Evolutionary conservation across 2,888 invertebrate genomes (phyloP).

Genomic region (Reticulitermes lucifugus): DNA sequence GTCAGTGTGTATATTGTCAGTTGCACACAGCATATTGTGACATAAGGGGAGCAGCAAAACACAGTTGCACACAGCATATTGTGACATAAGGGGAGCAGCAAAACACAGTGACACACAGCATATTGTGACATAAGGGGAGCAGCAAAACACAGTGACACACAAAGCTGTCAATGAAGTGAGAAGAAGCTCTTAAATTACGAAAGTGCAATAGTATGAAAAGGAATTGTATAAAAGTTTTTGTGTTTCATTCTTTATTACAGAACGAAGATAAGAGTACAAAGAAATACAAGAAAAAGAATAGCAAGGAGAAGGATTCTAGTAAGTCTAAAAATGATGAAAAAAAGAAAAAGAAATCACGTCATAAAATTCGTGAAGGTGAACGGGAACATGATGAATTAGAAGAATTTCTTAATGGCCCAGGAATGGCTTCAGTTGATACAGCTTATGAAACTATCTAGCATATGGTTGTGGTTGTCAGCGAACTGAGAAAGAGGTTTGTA

Average conservation of each 20-base stretch:
- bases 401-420: conserved; percentile 71
- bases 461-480: conserved; percentile 34
- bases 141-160: no score
- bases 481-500: conserved; percentile 20
- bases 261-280: conserved; percentile 64
- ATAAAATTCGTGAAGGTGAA: conserved; percentile 63
- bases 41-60: no score
- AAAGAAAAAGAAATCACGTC: conserved; percentile 61
- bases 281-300: conserved; percentile 64
- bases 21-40: no score
- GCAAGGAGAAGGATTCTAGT: conserved; percentile 63
- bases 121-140: no score
- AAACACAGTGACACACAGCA: no score
- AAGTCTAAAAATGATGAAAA: conserved; percentile 62
- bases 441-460: conserved; percentile 72
- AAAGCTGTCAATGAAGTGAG: no score
- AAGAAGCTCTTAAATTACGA: no score
- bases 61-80: no score
- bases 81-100: no score
- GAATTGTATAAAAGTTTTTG: no score
- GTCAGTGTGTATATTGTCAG: no score
- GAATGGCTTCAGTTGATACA: conserved; percentile 67
- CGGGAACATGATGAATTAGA: conserved; percentile 70
- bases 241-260: conserved; percentile 55
- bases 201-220: no score